These are phyloP conservation scores for Sympetrum striolatum DNA, from an alignment of 2,888 invertebrate genomes.

Conservation along the genomic window DNA sequence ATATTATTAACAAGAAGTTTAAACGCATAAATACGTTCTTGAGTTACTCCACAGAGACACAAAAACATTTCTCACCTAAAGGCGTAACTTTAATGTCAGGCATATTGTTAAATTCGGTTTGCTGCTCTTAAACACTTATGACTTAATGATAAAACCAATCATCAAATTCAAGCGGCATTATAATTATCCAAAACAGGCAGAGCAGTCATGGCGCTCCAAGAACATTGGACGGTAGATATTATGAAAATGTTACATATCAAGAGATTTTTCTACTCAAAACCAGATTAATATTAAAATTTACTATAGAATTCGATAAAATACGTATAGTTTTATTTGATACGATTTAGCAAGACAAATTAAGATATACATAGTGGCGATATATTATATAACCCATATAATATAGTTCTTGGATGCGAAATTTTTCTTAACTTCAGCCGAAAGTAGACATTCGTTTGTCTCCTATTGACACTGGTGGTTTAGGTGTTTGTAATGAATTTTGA, in stretches of 20 bases:
- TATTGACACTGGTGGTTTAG: neutral
- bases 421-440: neutral
- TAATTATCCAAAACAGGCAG: neutral
- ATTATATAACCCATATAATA: too few species aligned
- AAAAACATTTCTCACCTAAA: constrained; percentile 61
- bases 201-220: neutral
- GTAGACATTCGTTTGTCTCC: neutral
- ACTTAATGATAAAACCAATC: neutral
- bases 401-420: neutral
- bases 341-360: neutral
- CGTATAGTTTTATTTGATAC: neutral
- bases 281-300: neutral
- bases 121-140: neutral
- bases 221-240: neutral
- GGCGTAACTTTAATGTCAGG: constrained; percentile 89
- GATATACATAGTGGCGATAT: too few species aligned
- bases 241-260: neutral
- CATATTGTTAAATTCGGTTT: constrained; percentile 62
- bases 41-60: neutral
- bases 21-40: neutral
- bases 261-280: neutral
- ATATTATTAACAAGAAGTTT: neutral
- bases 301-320: neutral
- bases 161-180: neutral
- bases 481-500: constrained; percentile 16